Evolutionary conservation across 2,888 invertebrate genomes (phyloP), one percentile per base, ranked within the genome.

Genomic region (Archips xylosteana): DNA sequence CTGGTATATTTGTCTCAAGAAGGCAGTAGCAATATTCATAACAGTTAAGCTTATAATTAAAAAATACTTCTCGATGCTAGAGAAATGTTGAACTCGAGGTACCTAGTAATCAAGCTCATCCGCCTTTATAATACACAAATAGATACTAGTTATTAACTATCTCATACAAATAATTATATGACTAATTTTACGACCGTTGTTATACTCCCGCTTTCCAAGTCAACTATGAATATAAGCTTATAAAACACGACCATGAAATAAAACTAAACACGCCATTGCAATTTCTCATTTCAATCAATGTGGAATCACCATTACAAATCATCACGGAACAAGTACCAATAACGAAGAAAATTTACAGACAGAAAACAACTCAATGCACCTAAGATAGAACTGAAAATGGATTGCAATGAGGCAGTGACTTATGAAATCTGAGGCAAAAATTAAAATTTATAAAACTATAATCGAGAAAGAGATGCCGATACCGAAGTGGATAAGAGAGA

Each of bases 401-500:
- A 65, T 51, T 4, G 36, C 9, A 49, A 32, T 8, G 32, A 54
- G 0, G 59, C 63, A 9, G 72, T 10, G 60, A 70, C 51, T 70
- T 74, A 69, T 63, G 57, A 59, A 54, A 34, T 63, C 6, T 15
- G 47, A 49, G 42, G 51, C 51, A 70, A 70, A 69, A 74, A 65
- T 64, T 65, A 61, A 65, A 74, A 70, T 65, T 51, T 65, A 74
- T 70, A 70, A 74, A 74, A 74, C 60, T 68, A 59, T 70, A 71
- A 75, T 74, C 70, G 42, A 64, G 60, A 70, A 62, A 67, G 69
- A 66, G 68, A 72, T 10, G 60, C 10, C 51, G 6, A 45, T 71
- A 70, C 59, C 12, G 34, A 60, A 23, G n/a, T 23, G 4, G 51
- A 65, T 74, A 74, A 76, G 89, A 82, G 82, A 72, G 84, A 92